These are phyloP conservation scores for Motacilla alba DNA, from an alignment of 2,113 vertebrate genomes.

Conservation along the genomic window DNA sequence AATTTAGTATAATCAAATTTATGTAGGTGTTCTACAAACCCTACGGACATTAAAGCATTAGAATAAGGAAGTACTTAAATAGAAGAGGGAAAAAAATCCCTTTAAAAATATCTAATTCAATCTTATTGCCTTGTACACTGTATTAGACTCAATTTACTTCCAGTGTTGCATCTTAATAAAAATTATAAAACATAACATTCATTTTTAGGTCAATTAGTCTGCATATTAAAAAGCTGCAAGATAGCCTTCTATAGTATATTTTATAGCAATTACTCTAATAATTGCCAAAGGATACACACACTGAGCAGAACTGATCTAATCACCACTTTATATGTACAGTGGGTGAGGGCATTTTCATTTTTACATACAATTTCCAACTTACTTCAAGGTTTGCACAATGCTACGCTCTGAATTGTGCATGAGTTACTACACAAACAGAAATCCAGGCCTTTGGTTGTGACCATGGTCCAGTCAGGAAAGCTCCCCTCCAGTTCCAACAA, in stretches of 20 bases:
- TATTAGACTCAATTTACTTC: neutral
- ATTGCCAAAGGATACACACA: neutral
- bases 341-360: neutral
- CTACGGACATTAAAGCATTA: neutral
- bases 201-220: neutral
- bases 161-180: neutral
- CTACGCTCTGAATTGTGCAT: fast-evolving
- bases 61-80: neutral
- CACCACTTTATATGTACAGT: neutral
- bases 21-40: neutral
- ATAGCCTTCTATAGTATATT: neutral
- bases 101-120: neutral
- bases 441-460: neutral
- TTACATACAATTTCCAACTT: neutral
- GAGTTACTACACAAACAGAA: neutral
- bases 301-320: neutral
- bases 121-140: neutral
- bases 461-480: neutral
- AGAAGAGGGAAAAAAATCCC: neutral
- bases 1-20: neutral
- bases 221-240: neutral
- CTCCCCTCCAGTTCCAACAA: neutral
- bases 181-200: neutral
- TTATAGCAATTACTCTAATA: neutral
- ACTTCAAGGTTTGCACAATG: neutral